Evolutionary conservation across 2,113 vertebrate genomes (phyloP), one percentile per base, ranked within the genome.

Genomic region (Eurystomus gularis): DNA sequence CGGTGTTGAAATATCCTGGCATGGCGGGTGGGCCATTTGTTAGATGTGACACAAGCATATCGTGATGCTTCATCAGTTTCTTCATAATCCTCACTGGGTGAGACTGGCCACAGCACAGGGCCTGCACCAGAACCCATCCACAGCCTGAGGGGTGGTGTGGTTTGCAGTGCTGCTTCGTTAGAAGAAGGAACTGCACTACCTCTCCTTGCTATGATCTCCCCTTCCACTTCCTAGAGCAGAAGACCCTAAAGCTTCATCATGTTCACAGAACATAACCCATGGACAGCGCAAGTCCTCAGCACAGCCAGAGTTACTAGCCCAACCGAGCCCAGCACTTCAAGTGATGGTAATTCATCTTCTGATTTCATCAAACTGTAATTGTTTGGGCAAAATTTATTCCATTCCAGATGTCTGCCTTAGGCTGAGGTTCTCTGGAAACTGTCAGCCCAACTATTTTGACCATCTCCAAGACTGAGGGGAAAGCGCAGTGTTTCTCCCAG

Each of bases 341-440:
- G 11, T 2, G 0, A 28, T 39, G 24, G 48, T 72, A 87, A 44
- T 88, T 82, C 5, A 3, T 46, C 61, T 90, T 35, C 39, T 19
- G 54, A 35, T 65, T 80, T 83, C 8, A 1, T 85, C 58, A 57
- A 69, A 52, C 48, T 58, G 31, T 77, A 92, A 77, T 77, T 88
- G 75, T 87, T 93, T 25, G 49, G 58, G 57, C 3, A 37, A 49
- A 51, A 24, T 18, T 11, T 33, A 35, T 23, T 92, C 92, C 31
- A 11, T 62, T 71, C 90, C 90, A 96, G 90, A 93, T 95, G 88
- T 95, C 79, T 94, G 94, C 94, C 92, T 90, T 60, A 80, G 96
- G 94, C 90, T 92, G 66, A 80, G 92, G 66, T 86, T 93, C 88
- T 80, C 79, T 51, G 40, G 73, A 80, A 95, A 93, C 86, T 73